phyloP scores from a whole-genome alignment of 2,113 vertebrate species.

The Labeo catla region DNA sequence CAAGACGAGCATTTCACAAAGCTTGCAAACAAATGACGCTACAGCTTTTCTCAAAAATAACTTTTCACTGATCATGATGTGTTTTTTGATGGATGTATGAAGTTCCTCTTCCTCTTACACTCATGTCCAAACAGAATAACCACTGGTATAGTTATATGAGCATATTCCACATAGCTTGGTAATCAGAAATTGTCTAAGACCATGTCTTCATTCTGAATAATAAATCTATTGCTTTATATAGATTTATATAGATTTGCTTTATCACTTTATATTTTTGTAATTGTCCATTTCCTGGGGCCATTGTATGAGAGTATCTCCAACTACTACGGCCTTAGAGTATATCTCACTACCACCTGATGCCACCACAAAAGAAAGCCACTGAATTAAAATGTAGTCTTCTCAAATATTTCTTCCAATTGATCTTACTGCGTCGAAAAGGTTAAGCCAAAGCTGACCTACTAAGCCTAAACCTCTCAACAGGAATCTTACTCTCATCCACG shows the following conservation, averaged over 20 bases:
- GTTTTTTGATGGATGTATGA: background rate
- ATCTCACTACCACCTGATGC: background rate
- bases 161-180: background rate
- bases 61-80: background rate
- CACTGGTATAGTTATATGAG: background rate
- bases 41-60: background rate
- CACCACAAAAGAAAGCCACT: background rate
- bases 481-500: conserved; percentile 31
- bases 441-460: conserved; percentile 37
- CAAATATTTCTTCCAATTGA: background rate
- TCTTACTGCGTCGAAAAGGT: conserved; percentile 8
- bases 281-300: background rate
- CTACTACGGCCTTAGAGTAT: background rate
- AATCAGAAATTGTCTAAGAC: background rate
- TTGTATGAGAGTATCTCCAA: background rate
- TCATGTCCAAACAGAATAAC: background rate
- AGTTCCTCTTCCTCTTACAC: background rate
- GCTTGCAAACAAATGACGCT: no score
- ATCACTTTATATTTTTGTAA: background rate
- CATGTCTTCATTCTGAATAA: background rate
- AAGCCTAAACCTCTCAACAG: conserved; percentile 28
- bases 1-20: no score
- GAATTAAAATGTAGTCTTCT: conserved; percentile 20
- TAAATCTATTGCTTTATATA: background rate
- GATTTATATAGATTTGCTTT: no score